Conservation (phyloP, 1,140 invertebrate species). For the Brachionus calyciflorus region DNA sequence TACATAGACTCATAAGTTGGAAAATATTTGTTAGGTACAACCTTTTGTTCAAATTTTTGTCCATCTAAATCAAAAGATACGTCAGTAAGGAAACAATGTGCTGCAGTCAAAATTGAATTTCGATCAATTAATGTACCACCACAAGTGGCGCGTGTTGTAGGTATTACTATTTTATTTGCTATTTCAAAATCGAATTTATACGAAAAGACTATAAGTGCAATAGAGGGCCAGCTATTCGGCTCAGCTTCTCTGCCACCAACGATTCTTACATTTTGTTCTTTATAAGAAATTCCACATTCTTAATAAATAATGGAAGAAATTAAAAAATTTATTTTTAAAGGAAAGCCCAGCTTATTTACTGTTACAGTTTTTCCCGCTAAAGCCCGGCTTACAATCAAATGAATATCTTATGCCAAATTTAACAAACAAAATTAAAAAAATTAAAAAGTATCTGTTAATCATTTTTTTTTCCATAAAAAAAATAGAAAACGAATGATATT, state of each 20-base stretch:
- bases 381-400: too few species aligned
- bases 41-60: background rate
- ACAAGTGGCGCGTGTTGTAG: background rate
- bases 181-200: background rate
- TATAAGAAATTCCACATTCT: slow-evolving; percentile 12
- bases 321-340: too few species aligned
- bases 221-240: slow-evolving; percentile 34
- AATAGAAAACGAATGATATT: too few species aligned
- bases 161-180: background rate
- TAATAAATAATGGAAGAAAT: background rate
- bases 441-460: too few species aligned
- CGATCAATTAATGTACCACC: slow-evolving; percentile 44
- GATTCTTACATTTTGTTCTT: background rate
- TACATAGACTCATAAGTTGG: slow-evolving; percentile 39
- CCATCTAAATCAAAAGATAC: background rate
- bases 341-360: background rate
- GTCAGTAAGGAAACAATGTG: slow-evolving; percentile 36
- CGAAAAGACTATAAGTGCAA: background rate
- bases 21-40: background rate
- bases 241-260: slow-evolving; percentile 7
- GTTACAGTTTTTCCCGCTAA: background rate
- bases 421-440: too few species aligned
- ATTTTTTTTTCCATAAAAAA: too few species aligned
- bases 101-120: slow-evolving; percentile 36
- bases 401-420: too few species aligned